Evolutionary conservation across 2,888 invertebrate genomes (phyloP).

Genomic region (Electrophaes corylata): DNA sequence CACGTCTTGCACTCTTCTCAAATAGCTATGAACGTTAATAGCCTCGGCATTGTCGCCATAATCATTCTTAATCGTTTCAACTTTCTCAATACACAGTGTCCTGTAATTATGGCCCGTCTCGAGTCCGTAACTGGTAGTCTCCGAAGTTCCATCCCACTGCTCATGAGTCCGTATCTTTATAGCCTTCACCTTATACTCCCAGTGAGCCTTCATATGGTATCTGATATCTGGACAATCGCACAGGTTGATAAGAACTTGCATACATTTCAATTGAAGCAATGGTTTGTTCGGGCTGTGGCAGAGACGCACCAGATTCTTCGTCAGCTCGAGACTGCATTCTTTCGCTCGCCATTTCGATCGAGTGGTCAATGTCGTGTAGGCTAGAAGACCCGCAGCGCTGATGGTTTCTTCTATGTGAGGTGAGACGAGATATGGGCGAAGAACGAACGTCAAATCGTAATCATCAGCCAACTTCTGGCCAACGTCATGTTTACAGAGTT

Average conservation of each 20-base stretch:
- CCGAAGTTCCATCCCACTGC: conserved; percentile 68
- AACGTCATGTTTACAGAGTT: conserved; percentile 68
- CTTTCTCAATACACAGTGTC: conserved; percentile 64
- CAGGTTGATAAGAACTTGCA: conserved; percentile 71
- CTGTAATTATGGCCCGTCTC: conserved; percentile 70
- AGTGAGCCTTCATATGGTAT: conserved; percentile 57
- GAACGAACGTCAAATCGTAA: conserved; percentile 59
- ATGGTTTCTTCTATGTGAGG: conserved; percentile 55
- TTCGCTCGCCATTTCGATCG: conserved; percentile 74
- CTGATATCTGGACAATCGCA: conserved; percentile 74
- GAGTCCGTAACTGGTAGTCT: conserved; percentile 57
- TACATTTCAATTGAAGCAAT: conserved; percentile 58
- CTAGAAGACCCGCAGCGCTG: conserved; percentile 62
- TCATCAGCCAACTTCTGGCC: conserved; percentile 66
- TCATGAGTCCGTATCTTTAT: conserved; percentile 62
- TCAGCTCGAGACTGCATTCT: conserved; percentile 57
- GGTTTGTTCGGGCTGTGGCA: conserved; percentile 57
- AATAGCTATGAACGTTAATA: conserved; percentile 68
- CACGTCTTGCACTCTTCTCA: conserved; percentile 48
- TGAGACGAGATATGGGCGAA: conserved; percentile 50
- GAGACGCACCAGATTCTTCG: conserved; percentile 55
- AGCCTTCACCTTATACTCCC: conserved; percentile 50
- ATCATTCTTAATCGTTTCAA: conserved; percentile 67
- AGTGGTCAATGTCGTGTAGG: conserved; percentile 65
- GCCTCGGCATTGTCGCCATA: conserved; percentile 58